Conservation (phyloP, 2,113 vertebrate species). For the Ciconia boyciana region DNA sequence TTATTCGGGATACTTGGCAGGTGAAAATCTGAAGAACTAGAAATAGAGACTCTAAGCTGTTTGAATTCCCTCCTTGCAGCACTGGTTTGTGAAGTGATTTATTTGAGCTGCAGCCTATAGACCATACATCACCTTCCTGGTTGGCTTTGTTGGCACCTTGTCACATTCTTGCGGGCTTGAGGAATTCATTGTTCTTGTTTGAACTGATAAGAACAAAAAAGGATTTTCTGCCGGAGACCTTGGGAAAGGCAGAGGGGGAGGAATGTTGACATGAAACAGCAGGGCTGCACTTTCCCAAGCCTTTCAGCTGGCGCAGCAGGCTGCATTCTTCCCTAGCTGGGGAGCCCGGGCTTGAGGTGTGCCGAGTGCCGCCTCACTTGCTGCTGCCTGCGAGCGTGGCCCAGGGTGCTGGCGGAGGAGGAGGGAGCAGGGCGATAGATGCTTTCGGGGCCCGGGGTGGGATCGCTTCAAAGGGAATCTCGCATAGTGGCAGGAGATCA, state of each 20-base stretch:
- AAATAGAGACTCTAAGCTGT: constrained; percentile 13
- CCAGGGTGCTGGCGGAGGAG: neutral
- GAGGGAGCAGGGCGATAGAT: neutral
- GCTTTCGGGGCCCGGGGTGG: neutral
- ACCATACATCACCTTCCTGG: constrained; percentile 81
- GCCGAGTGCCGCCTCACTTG: neutral
- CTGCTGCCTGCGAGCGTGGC: neutral
- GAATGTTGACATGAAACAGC: constrained; percentile 68
- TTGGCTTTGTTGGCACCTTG: constrained; percentile 84
- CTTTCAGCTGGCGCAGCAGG: neutral
- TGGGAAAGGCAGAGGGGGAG: constrained; percentile 73
- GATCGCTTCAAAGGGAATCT: neutral
- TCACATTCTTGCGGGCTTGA: constrained; percentile 80
- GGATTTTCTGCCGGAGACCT: constrained; percentile 78
- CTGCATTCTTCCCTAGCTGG: neutral
- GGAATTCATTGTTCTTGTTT: constrained; percentile 85
- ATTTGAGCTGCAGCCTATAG: constrained; percentile 69
- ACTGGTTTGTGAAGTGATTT: constrained; percentile 73
- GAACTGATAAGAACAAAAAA: constrained; percentile 83
- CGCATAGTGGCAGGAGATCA: neutral
- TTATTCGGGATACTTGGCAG: constrained; percentile 19
- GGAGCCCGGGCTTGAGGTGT: constrained; percentile 5
- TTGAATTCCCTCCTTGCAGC: constrained; percentile 55
- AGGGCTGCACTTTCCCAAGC: constrained; percentile 70
- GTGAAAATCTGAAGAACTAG: constrained; percentile 31